Percentiles rank a stretch among this genome's conserved stretches.
These are phyloP conservation scores for Tetrax tetrax DNA, from an alignment of 2,113 vertebrate genomes.

Conservation along the genomic window DNA sequence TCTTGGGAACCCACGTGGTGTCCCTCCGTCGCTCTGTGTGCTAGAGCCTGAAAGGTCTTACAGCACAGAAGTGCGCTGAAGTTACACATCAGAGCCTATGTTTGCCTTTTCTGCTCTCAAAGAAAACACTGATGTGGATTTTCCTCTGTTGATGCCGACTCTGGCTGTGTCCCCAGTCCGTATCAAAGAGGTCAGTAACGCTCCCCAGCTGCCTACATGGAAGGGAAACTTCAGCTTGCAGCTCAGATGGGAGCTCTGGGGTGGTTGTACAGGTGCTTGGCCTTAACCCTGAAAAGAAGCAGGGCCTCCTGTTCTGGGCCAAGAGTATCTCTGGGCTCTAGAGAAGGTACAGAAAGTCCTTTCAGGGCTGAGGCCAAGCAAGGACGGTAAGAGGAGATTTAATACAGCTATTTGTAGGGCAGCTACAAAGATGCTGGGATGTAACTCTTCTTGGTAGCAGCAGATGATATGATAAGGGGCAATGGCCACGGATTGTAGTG, in stretches of 20 bases:
- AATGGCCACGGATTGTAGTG: rapidly evolving
- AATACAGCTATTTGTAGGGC: background rate
- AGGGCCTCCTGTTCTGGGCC: background rate
- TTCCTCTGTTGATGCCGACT: slow-evolving; percentile 25
- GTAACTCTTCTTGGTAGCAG: background rate
- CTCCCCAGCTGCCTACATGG: slow-evolving; percentile 6
- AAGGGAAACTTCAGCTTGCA: background rate
- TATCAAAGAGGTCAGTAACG: slow-evolving; percentile 44
- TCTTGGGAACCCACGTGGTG: background rate
- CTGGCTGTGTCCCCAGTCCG: slow-evolving; percentile 30
- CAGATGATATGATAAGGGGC: background rate
- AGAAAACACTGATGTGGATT: slow-evolving; percentile 19
- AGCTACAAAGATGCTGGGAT: background rate
- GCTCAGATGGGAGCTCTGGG: slow-evolving; percentile 5
- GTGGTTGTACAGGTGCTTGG: slow-evolving; percentile 38
- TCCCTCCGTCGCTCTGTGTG: background rate
- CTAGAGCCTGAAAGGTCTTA: background rate
- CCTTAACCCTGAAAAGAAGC: background rate
- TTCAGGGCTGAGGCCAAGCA: background rate
- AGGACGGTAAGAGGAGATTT: background rate
- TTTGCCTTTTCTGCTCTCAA: slow-evolving; percentile 11
- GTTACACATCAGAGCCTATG: background rate
- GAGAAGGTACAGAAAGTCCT: background rate
- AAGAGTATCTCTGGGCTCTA: background rate
- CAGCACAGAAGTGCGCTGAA: background rate